Evolutionary conservation across 2,888 invertebrate species (phyloP).

Genomic region (Clostera curtula): DNA sequence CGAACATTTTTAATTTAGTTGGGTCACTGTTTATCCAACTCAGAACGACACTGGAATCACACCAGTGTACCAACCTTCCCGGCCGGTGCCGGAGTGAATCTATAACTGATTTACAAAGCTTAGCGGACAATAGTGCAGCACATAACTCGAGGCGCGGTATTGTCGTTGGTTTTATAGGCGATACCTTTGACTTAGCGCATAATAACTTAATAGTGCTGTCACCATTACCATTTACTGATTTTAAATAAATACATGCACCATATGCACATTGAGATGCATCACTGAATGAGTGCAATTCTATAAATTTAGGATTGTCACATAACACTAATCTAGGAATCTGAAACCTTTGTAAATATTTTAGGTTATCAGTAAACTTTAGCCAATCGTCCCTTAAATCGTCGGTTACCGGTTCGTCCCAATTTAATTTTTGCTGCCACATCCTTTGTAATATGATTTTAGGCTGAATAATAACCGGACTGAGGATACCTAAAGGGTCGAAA

Average conservation of each 20-base stretch:
- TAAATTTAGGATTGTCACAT: constrained; percentile 8
- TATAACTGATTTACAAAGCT: constrained; percentile 9
- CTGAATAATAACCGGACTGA: constrained; percentile 6
- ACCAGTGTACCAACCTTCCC: constrained; percentile 13
- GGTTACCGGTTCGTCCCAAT: constrained; percentile 21
- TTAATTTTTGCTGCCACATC: constrained; percentile 13
- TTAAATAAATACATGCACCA: constrained; percentile 24
- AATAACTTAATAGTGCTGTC: constrained; percentile 13
- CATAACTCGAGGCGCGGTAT: constrained; percentile 25
- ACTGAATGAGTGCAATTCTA: constrained; percentile 24
- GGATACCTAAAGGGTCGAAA: constrained; percentile 14
- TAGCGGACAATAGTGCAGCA: constrained; percentile 16
- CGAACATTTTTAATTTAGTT: constrained; percentile 18
- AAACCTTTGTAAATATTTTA: constrained; percentile 6
- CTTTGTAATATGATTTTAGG: constrained; percentile 10
- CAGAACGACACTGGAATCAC: constrained; percentile 20
- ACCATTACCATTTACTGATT: constrained; percentile 6
- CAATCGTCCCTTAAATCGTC: constrained; percentile 12
- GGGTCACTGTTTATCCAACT: constrained; percentile 16
- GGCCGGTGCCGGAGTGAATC: constrained; percentile 9
- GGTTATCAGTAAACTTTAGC: constrained; percentile 10
- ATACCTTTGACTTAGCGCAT: constrained; percentile 24
- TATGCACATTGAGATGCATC: constrained; percentile 23
- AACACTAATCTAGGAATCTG: constrained; percentile 16
- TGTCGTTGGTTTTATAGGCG: constrained; percentile 21